Percentiles rank a stretch among this genome's conserved stretches.
These are phyloP conservation scores for Acanthopagrus latus DNA, from an alignment of 2,797 vertebrate species.

Conservation along the genomic window DNA sequence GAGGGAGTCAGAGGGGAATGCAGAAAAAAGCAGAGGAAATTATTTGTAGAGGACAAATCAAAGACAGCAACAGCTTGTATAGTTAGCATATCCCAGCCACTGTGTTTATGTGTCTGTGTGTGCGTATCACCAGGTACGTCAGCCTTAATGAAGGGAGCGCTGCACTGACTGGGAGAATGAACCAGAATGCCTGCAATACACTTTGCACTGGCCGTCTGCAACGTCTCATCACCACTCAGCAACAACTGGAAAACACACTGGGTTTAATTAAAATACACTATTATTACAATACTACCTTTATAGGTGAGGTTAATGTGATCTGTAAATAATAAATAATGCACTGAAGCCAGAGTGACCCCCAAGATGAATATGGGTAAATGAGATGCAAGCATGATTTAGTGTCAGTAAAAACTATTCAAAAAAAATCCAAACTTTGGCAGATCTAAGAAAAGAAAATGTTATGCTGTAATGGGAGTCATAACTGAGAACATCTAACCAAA, in stretches of 20 bases:
- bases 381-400: not conserved
- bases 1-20: not conserved
- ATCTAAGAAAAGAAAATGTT: not conserved
- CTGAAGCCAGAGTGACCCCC: not conserved
- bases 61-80: slow-evolving; percentile 8
- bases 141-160: slow-evolving; percentile 89
- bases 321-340: not conserved
- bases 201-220: slow-evolving; percentile 91
- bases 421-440: not conserved
- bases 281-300: not conserved
- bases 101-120: slow-evolving; percentile 29
- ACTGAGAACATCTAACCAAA: slow-evolving; percentile 61
- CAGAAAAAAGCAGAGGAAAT: not conserved
- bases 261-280: slow-evolving; percentile 4
- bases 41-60: slow-evolving; percentile 35
- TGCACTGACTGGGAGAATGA: slow-evolving; percentile 89
- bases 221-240: slow-evolving; percentile 90
- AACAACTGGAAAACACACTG: slow-evolving; percentile 87
- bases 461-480: slow-evolving; percentile 47
- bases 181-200: slow-evolving; percentile 90
- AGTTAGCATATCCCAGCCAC: not conserved
- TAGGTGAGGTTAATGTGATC: not conserved
- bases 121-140: slow-evolving; percentile 90
- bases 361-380: not conserved
- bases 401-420: not conserved